Evolutionary conservation across 2,113 vertebrate species (phyloP), one percentile per base, ranked within the genome.

Genomic region (Gnathonemus longibarbis): DNA sequence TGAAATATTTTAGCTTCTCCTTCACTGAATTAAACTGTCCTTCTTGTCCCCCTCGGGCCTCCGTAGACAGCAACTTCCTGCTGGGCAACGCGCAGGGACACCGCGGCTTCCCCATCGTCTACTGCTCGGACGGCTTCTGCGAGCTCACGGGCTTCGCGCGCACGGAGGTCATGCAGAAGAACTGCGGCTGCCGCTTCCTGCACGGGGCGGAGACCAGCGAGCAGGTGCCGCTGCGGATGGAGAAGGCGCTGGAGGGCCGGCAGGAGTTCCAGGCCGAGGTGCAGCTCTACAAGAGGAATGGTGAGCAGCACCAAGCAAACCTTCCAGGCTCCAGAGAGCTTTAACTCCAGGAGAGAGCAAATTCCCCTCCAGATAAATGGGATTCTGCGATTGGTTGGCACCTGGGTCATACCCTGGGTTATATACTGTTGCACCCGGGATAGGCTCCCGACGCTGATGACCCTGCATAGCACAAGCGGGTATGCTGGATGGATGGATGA

Each of bases 91-190:
- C 97, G 0, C 97, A 98, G 95, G 97, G 98, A 84, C 96, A 95
- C 39, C 94, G 95, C 0, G 98, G 98, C 66, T 98, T 97, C 94
- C 98, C 97, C 88, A 97, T 99, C 0, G 98, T 99, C 35, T 99
- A 99, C 95, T 99, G 98, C 93, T 99, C 98, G 0, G 98, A 99
- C 1, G 98, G 98, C 48, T 99, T 99, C 93, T 99, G 98, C 0
- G 98, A 99, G 91, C 96, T 99, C 93, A 99, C 98, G 0, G 97
- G 98, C 91, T 99, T 98, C 5, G 93, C 94, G 53, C 97, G 98
- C 89, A 98, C 96, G 0, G 98, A 99, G 93, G 97, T 98, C 94
- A 99, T 99, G 98, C 98, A 99, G 96, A 98, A 98, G 94, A 97
- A 97, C 1, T 98, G 98, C 87, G 97, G 96, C 88, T 99, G 98